Base-by-base conservation (phyloP, 1,140 invertebrate species). In the Macrotrachela quadricornifera region DNA sequence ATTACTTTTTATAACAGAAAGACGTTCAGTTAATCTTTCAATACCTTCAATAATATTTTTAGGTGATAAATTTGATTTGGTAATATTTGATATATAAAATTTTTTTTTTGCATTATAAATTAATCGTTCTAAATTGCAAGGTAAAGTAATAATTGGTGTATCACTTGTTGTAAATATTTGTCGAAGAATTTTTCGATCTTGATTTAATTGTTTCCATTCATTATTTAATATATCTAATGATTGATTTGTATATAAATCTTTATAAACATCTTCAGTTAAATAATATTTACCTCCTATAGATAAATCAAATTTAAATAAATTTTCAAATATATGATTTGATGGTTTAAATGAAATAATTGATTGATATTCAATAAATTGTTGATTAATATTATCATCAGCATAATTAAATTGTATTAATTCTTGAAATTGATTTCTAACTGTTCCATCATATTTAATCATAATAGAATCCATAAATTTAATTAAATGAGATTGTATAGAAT, bases 401-500 rank as follows among this genome's bases (percentile, higher is more conserved):
- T 97, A 97, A 70, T 85, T 78, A 60, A 99, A 75, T 75, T 99
- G 94, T 67, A 99, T 91, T 15, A 99, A 74, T 63, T 71, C 68
- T 51, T 71, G 66, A 8, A 70, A 63, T 57, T 70, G 68, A 49
- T 71, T 70, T 45, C 69, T 54, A 0, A 71, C 60, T 36, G 70
- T 70, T 11, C 66, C 66, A 55, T 71, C 70, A 57, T 71, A 71
- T 57, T 68, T 85, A 8, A 97, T 86, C 92, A 97, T 99, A 38
- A 96, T 90, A 64, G 85, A 91, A 73, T 99, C 94, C 94, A 99
- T 99, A 80, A 94, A 94, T 72, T 99, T 99, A 69, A 99, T 99
- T 36, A 99, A 72, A 77, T 94, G 85, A 71, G 94, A 80, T 69
- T 99, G 94, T 65, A 99, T 99, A 66, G 99, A 99, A 73, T 85